phyloP scores from a whole-genome alignment of 2,113 vertebrate species.

The Periophthalmus modestus region DNA sequence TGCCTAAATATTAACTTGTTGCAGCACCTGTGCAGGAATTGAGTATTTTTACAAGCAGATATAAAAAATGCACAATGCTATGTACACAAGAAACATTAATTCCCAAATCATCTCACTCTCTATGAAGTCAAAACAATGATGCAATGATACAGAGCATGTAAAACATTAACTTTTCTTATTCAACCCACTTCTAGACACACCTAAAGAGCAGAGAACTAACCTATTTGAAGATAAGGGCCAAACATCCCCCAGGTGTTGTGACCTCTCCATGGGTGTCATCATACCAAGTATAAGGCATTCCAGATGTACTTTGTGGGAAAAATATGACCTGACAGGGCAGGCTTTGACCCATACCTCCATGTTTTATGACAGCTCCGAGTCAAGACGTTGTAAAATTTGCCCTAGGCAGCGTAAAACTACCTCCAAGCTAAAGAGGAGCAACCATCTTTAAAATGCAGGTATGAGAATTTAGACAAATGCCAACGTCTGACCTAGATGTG shows the following conservation, averaged over 20 bases:
- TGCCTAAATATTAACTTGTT: background rate
- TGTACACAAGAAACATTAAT: no score
- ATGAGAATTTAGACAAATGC: background rate
- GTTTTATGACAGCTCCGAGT: constrained; percentile 6
- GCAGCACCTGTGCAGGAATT: background rate
- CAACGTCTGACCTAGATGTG: background rate
- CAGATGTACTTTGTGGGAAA: constrained; percentile 41
- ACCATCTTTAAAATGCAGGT: background rate
- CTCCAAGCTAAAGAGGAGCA: background rate
- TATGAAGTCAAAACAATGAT: background rate
- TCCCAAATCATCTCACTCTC: no score
- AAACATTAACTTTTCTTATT: background rate
- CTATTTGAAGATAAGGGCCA: constrained; percentile 4
- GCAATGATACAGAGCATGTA: no score
- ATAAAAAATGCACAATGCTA: no score
- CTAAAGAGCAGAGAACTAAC: constrained; percentile 16
- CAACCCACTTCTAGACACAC: constrained; percentile 10
- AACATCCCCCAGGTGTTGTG: constrained; percentile 33
- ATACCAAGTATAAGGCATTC: constrained; percentile 39
- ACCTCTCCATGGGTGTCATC: background rate
- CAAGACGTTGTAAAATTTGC: constrained; percentile 1
- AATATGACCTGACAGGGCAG: constrained; percentile 4
- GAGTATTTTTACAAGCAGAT: no score
- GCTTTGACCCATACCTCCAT: constrained; percentile 15
- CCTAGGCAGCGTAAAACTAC: background rate